A percentile compares a stretch with the other conserved stretches of the same genome.
These are phyloP conservation scores for Drosophila kanapiae DNA, from an alignment of 1,140 invertebrate species.

Conservation along the genomic window DNA sequence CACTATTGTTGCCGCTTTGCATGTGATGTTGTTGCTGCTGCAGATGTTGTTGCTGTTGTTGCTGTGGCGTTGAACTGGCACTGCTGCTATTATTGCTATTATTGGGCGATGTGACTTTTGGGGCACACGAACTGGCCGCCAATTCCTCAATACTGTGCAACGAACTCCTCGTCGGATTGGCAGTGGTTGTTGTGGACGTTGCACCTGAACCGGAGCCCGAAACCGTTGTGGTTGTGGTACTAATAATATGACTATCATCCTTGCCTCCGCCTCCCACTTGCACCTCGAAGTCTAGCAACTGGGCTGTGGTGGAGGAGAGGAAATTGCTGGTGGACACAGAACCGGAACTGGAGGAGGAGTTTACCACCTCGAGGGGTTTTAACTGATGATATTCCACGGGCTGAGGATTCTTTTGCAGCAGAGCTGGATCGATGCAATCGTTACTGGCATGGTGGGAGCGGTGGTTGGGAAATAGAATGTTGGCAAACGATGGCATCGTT, in stretches of 20 bases:
- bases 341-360: constrained; percentile 26
- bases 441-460: constrained; percentile 26
- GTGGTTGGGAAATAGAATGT: constrained; percentile 59
- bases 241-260: constrained; percentile 48
- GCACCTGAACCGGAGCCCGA: constrained; percentile 33
- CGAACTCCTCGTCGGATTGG: constrained; percentile 55
- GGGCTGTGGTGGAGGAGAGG: constrained; percentile 56
- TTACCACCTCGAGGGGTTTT: constrained; percentile 50
- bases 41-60: constrained; percentile 26
- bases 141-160: constrained; percentile 77
- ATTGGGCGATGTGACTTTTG: constrained; percentile 42
- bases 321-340: constrained; percentile 54
- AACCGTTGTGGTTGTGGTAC: constrained; percentile 38
- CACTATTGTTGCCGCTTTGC: constrained; percentile 56
- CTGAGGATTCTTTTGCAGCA: constrained; percentile 46
- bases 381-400: constrained; percentile 69
- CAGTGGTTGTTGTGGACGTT: constrained; percentile 43
- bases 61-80: constrained; percentile 28
- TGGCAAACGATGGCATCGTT: constrained; percentile 73
- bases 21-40: constrained; percentile 51
- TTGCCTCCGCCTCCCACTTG: constrained; percentile 31
- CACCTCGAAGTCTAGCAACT: constrained; percentile 66
- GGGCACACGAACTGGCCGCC: constrained; percentile 69
- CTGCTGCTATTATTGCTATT: constrained; percentile 22
- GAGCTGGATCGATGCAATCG: constrained; percentile 50